phyloP scores from a whole-genome alignment of 2,113 vertebrate species.

The Anhinga rufa region DNA sequence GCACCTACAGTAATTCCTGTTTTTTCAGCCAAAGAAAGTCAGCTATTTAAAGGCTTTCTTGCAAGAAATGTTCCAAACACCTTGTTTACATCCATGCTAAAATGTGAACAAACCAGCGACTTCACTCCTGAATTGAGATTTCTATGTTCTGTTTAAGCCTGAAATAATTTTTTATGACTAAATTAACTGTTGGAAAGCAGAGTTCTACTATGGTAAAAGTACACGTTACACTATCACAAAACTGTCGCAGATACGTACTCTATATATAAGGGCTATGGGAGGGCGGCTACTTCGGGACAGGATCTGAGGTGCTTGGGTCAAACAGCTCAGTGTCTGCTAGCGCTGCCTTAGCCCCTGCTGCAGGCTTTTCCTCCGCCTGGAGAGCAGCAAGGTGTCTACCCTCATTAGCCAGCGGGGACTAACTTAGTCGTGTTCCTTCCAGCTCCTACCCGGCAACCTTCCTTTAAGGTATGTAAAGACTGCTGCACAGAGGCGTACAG shows the following conservation, averaged over 20 bases:
- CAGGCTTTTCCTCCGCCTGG: background rate
- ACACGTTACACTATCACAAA: background rate
- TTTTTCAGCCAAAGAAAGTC: background rate
- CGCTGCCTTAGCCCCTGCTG: background rate
- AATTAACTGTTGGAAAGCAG: background rate
- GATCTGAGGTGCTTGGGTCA: background rate
- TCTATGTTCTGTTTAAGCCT: background rate
- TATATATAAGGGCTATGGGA: background rate
- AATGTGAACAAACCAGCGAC: background rate
- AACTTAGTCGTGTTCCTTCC: background rate
- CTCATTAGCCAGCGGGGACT: background rate
- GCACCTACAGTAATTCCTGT: background rate
- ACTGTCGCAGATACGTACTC: fast-evolving
- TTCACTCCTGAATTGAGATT: background rate
- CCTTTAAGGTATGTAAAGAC: background rate
- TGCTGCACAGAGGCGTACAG: background rate
- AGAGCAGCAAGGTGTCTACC: background rate
- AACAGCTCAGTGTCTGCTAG: background rate
- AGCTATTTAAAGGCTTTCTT: background rate
- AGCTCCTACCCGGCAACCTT: background rate
- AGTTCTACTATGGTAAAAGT: background rate
- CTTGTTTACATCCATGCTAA: background rate
- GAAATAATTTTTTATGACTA: background rate
- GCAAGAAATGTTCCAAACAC: background rate
- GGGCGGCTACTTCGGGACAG: background rate